Evolutionary conservation across 2,888 invertebrate species (phyloP), one percentile per base, ranked within the genome.

Genomic region (Scaptomyza reducta): DNA sequence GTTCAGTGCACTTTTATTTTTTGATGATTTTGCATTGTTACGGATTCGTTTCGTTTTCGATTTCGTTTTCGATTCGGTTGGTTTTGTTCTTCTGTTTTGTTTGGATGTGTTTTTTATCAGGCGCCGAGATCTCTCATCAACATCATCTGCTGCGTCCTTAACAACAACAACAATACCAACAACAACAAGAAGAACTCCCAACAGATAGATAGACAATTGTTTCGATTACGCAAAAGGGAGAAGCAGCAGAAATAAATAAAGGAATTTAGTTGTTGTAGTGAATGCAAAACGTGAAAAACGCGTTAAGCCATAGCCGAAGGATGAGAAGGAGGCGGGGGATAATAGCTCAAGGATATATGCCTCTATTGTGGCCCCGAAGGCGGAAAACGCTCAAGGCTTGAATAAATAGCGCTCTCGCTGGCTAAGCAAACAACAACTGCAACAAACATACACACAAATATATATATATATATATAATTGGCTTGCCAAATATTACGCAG

Each of bases 281-380:
- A 77, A 78, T 77, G 74, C 76, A 77, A 75, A 75, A 73, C 58
- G 57, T 67, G 72, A 56, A 51, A 69, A 69, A 42, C 25, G 47
- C 63, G 69, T 25, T 70, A 70, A 64, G 72, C 75, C 74, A 22
- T 50, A 46, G 64, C 44, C 51, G 54, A 33, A 22, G 9, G 6
- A 7, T 9, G 4, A 25, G 18, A 13, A 22, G 33, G 11, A 31
- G 58, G 44, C 60, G 10, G 14, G 77, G 69, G 86, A 82, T 82
- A 82, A 82, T 82, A 82, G 82, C 82, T 82, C 88, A 87, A 82
- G 82, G 88, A 85, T 87, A 71, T 82, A 41, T 82, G 87, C 70
- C 65, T 71, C 86, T 85, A 85, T 82, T 82, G 88, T 82, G 18
- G 22, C 6, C 44, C 44, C 65, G 59, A 6, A 31, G 44, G 33